These are phyloP conservation scores for Agrochola litura DNA, from an alignment of 2,888 invertebrate genomes.

Conservation along the genomic window DNA sequence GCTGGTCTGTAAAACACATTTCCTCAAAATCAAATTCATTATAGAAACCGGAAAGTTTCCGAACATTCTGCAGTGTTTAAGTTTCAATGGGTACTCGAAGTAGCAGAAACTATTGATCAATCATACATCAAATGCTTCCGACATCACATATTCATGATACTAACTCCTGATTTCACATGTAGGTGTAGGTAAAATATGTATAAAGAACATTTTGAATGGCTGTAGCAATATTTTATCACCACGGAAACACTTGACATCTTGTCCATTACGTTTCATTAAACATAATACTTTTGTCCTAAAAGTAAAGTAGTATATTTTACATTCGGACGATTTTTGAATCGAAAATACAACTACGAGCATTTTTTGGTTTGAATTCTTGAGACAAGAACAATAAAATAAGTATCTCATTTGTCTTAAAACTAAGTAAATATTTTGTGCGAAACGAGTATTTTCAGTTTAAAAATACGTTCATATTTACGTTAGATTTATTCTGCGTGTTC, in stretches of 20 bases:
- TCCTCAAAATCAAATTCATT: constrained; percentile 16
- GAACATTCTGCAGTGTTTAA: constrained; percentile 2
- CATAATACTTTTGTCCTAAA: background rate
- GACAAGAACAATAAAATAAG: background rate
- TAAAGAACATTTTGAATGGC: background rate
- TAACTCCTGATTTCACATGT: background rate
- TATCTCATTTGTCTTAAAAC: background rate
- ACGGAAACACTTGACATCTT: constrained; percentile 28
- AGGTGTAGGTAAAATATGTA: background rate
- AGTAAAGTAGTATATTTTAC: background rate
- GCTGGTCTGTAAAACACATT: background rate
- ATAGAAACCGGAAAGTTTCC: constrained; percentile 6
- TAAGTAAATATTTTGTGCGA: background rate
- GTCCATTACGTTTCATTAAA: constrained; percentile 28
- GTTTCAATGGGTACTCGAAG: constrained; percentile 15
- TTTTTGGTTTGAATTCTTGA: background rate
- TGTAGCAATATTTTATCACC: constrained; percentile 19
- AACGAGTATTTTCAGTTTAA: background rate
- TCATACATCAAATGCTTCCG: constrained; percentile 31
- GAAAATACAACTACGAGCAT: background rate
- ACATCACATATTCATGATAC: constrained; percentile 11
- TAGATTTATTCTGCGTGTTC: too few relatives aligned
- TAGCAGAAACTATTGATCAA: constrained; percentile 8
- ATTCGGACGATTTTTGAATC: background rate
- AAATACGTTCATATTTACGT: background rate